Percentiles rank a stretch among this genome's conserved stretches.
Conservation (phyloP, 2,113 vertebrate species). For the Xyliphius kryptos region DNA sequence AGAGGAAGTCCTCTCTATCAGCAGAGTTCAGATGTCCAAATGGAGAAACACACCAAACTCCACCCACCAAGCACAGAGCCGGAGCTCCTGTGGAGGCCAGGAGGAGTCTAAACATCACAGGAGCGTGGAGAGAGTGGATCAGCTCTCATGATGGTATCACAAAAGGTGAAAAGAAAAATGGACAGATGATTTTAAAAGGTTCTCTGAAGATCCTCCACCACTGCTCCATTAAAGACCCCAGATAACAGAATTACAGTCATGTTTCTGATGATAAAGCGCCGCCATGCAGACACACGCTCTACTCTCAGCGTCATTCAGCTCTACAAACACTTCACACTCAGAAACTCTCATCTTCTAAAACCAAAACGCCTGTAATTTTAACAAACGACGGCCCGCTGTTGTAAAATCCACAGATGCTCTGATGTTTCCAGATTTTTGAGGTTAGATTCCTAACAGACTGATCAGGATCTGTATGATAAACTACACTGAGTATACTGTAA, state of each 20-base stretch:
- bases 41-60: slow-evolving; percentile 8
- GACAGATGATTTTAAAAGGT: slow-evolving; percentile 1
- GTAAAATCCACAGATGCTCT: no score
- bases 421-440: no score
- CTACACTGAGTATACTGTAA: no score
- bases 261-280: slow-evolving; percentile 10
- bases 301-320: no score
- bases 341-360: no score
- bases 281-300: slow-evolving; percentile 3
- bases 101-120: no score
- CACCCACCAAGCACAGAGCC: slow-evolving; percentile 28
- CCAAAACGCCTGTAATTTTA: no score
- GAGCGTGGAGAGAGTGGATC: slow-evolving; percentile 9
- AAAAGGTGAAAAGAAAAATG: not conserved
- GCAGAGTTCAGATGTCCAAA: slow-evolving; percentile 35
- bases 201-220: not conserved
- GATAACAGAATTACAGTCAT: slow-evolving; percentile 25
- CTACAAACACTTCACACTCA: no score
- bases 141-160: not conserved
- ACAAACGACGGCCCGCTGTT: no score
- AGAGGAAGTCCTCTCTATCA: slow-evolving; percentile 32
- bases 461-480: no score
- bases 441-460: no score
- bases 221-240: slow-evolving; percentile 3
- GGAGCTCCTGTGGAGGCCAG: slow-evolving; percentile 11